Conservation (phyloP, 2,113 vertebrate genomes). For the Lathamus discolor region DNA sequence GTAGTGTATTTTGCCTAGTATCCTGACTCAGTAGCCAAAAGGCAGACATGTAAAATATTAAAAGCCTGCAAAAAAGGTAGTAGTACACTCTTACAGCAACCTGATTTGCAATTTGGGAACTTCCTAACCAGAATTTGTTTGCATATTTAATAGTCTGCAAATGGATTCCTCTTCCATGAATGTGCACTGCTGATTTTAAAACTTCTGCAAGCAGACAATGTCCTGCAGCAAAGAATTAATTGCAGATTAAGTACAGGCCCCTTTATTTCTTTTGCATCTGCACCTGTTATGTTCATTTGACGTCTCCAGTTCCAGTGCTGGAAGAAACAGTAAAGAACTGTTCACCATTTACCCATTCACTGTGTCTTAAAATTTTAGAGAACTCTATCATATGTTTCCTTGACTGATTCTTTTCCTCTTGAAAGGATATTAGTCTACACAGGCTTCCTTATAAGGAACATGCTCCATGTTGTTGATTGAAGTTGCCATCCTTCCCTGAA, state of each 20-base stretch:
- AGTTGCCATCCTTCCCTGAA: neutral
- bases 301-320: neutral
- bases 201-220: neutral
- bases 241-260: neutral
- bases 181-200: neutral
- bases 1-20: neutral
- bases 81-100: neutral
- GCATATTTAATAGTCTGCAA: neutral
- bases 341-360: neutral
- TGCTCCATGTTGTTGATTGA: neutral
- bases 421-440: neutral
- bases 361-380: neutral
- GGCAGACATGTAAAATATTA: neutral
- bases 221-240: neutral
- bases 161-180: neutral
- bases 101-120: neutral
- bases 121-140: neutral
- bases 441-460: neutral
- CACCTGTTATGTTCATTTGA: neutral
- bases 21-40: neutral
- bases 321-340: neutral
- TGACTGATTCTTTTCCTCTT: neutral
- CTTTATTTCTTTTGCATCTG: neutral
- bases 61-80: neutral
- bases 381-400: neutral